phyloP scores from a whole-genome alignment of 2,113 vertebrate species.

The Gracilinanus agilis region DNA sequence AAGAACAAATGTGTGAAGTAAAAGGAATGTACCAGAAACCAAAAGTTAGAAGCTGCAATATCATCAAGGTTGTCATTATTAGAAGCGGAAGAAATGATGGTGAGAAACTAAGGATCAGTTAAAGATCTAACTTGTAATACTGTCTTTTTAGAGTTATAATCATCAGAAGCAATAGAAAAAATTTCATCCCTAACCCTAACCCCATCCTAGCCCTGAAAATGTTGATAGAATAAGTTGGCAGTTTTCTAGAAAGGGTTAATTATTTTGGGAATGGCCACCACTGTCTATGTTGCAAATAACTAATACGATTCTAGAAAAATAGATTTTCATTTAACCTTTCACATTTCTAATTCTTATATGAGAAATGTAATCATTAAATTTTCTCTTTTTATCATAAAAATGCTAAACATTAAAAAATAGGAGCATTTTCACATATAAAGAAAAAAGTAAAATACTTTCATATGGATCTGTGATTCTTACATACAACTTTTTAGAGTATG shows the following conservation, averaged over 20 bases:
- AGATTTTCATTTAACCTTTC: background rate
- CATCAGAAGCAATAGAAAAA: background rate
- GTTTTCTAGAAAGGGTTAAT: background rate
- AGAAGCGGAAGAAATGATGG: background rate
- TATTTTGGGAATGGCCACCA: background rate
- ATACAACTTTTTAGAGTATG: background rate
- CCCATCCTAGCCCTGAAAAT: background rate
- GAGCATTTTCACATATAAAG: background rate
- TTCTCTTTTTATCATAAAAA: background rate
- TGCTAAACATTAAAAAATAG: background rate
- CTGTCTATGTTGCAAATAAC: background rate
- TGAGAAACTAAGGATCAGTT: background rate
- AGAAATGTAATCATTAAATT: too few species aligned
- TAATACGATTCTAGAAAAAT: background rate
- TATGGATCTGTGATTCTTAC: background rate
- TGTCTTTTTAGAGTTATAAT: conserved; percentile 1
- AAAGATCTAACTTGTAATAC: background rate
- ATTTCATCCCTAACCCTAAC: background rate
- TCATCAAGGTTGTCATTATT: background rate
- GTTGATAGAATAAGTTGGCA: background rate
- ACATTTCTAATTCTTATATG: background rate
- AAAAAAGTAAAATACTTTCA: background rate
- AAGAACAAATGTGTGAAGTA: background rate
- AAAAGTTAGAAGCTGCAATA: background rate
- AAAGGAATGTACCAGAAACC: background rate